Percentiles rank a stretch among this genome's conserved stretches.
Conservation (phyloP, 1,140 invertebrate species). For the Lucilia cuprina region DNA sequence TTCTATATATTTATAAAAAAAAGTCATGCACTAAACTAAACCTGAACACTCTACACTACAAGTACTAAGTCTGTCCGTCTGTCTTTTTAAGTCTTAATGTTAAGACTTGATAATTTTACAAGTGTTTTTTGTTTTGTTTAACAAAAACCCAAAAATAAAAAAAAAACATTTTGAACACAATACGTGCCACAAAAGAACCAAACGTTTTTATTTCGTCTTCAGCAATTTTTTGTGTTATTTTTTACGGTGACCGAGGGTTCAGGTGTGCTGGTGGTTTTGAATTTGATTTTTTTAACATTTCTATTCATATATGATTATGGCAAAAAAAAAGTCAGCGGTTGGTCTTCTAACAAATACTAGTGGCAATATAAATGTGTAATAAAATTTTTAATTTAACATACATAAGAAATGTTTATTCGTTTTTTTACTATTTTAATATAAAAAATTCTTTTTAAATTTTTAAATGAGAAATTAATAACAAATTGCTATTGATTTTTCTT, state of each 20-base stretch:
- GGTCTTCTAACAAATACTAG: not conserved
- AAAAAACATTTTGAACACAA: not conserved
- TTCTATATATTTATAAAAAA: not conserved
- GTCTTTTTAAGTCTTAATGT: no score
- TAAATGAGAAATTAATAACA: not conserved
- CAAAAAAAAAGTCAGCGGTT: not conserved
- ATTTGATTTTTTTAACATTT: not conserved
- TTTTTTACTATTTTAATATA: no score
- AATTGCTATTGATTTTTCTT: slow-evolving; percentile 7
- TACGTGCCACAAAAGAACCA: not conserved
- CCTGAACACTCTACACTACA: not conserved
- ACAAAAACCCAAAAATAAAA: not conserved
- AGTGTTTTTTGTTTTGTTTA: not conserved
- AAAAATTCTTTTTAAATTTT: not conserved
- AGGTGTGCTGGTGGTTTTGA: not conserved
- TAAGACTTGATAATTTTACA: not conserved
- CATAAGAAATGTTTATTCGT: not conserved
- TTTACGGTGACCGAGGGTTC: not conserved
- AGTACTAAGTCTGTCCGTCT: not conserved
- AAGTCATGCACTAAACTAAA: slow-evolving; percentile 8
- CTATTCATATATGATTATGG: not conserved
- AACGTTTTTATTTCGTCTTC: not conserved
- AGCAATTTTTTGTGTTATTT: not conserved
- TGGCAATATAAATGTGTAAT: not conserved
- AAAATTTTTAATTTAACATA: not conserved